These are phyloP conservation scores for Stenolophus ochropezus DNA, from an alignment of 2,888 invertebrate species.

Conservation along the genomic window DNA sequence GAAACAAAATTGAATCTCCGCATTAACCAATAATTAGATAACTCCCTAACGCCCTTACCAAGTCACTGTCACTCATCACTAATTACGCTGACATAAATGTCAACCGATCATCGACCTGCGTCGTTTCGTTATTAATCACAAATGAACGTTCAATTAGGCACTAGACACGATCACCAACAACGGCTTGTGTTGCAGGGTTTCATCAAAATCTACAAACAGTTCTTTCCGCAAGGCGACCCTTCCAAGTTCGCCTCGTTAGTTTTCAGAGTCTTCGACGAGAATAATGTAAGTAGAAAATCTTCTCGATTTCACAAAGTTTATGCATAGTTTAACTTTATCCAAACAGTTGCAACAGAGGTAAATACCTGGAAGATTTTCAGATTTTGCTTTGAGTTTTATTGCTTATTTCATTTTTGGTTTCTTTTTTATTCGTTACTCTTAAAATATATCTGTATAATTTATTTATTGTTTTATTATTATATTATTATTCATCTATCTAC, in stretches of 20 bases:
- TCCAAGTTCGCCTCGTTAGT: slow-evolving; percentile 98
- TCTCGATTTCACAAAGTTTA: slow-evolving; percentile 18
- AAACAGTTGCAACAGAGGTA: no score
- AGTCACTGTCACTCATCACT: neutral
- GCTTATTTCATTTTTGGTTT: no score
- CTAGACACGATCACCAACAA: neutral
- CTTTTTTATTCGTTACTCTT: no score
- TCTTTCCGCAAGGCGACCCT: slow-evolving; percentile 99
- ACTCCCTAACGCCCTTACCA: neutral
- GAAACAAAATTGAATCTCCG: neutral
- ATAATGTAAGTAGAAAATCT: slow-evolving; percentile 86
- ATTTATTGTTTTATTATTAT: no score
- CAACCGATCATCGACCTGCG: neutral
- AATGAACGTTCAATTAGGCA: neutral
- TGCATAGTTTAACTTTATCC: slow-evolving; percentile 24
- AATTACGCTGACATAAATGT: slow-evolving; percentile 20
- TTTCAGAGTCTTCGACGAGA: slow-evolving; percentile 98
- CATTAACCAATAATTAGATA: neutral
- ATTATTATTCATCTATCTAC: no score
- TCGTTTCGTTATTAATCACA: slow-evolving; percentile 16
- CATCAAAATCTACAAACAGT: slow-evolving; percentile 99
- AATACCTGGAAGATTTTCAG: no score
- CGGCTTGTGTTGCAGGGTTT: slow-evolving; percentile 84
- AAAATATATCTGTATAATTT: no score
- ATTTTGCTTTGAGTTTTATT: no score